Conservation (phyloP, 1,140 invertebrate genomes). For the Pogonognathellus flavescens region DNA sequence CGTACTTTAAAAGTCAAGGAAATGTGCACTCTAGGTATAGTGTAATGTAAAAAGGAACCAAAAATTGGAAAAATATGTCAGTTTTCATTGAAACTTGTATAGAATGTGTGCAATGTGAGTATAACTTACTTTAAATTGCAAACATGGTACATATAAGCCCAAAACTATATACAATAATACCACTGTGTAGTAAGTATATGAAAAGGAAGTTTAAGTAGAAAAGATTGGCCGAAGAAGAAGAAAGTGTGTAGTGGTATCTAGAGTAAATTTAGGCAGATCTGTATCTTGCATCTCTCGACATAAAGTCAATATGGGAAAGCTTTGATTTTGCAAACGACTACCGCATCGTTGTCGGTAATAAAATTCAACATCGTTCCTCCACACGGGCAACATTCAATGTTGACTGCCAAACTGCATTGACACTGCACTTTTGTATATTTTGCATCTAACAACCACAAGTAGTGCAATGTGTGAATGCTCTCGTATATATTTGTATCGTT, state of each 20-base stretch:
- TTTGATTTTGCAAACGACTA: slow-evolving; percentile 38
- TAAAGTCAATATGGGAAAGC: slow-evolving; percentile 1
- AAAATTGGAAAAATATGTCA: too few species aligned
- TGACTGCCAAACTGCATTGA: slow-evolving; percentile 27
- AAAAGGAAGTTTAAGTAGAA: background rate
- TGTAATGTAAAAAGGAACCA: too few species aligned
- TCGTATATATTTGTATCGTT: too few species aligned
- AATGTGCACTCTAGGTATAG: too few species aligned
- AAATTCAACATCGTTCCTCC: slow-evolving; percentile 20
- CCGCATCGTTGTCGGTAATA: slow-evolving; percentile 31
- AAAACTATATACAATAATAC: too few species aligned
- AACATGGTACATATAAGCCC: too few species aligned
- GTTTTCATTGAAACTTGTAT: too few species aligned
- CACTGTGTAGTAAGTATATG: background rate
- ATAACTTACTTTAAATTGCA: too few species aligned
- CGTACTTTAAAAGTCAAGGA: too few species aligned
- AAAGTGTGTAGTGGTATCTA: background rate
- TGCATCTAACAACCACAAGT: background rate
- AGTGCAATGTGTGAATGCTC: slow-evolving; percentile 26
- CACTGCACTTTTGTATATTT: slow-evolving; percentile 3
- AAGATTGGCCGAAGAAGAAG: background rate
- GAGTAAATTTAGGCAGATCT: background rate
- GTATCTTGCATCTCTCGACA: background rate
- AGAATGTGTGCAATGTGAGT: too few species aligned
- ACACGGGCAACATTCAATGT: background rate